These are phyloP conservation scores for Epinephelus coioides DNA, from an alignment of 2,797 vertebrate species.

Conservation along the genomic window DNA sequence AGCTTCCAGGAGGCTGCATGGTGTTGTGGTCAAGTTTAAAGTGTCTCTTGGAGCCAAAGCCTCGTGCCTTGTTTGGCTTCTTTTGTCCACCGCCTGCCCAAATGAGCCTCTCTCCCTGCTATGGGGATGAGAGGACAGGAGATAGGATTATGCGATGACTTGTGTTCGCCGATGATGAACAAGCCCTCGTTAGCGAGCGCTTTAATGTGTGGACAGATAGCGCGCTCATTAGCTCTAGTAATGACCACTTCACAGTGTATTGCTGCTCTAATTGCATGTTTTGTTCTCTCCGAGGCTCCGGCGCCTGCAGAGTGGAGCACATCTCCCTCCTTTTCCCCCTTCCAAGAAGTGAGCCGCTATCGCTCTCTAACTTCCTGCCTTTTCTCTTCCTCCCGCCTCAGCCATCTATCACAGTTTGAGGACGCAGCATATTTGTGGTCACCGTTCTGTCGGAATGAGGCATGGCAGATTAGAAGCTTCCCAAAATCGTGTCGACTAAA, in stretches of 20 bases:
- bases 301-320: slow-evolving; percentile 56
- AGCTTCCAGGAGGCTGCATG: not conserved
- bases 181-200: slow-evolving; percentile 85
- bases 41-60: slow-evolving; percentile 43
- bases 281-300: slow-evolving; percentile 77
- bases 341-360: slow-evolving; percentile 61
- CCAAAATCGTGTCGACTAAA: slow-evolving; percentile 66
- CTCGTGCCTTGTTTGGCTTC: slow-evolving; percentile 47
- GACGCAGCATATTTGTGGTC: slow-evolving; percentile 64
- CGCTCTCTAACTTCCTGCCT: slow-evolving; percentile 64
- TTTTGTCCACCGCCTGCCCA: slow-evolving; percentile 68
- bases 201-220: slow-evolving; percentile 87
- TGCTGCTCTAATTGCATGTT: slow-evolving; percentile 85
- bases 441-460: slow-evolving; percentile 64
- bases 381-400: slow-evolving; percentile 45
- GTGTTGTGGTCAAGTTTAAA: slow-evolving; percentile 51
- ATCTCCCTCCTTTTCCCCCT: slow-evolving; percentile 57
- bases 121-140: slow-evolving; percentile 74
- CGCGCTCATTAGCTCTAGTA: slow-evolving; percentile 86
- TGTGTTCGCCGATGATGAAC: slow-evolving; percentile 87
- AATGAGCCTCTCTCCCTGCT: slow-evolving; percentile 67
- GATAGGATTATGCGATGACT: slow-evolving; percentile 86
- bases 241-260: slow-evolving; percentile 84
- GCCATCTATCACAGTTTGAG: slow-evolving; percentile 72
- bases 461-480: slow-evolving; percentile 68